Evolutionary conservation across 2,797 vertebrate genomes (phyloP), one percentile per base, ranked within the genome.

Genomic region (Ctenopoma multispine): DNA sequence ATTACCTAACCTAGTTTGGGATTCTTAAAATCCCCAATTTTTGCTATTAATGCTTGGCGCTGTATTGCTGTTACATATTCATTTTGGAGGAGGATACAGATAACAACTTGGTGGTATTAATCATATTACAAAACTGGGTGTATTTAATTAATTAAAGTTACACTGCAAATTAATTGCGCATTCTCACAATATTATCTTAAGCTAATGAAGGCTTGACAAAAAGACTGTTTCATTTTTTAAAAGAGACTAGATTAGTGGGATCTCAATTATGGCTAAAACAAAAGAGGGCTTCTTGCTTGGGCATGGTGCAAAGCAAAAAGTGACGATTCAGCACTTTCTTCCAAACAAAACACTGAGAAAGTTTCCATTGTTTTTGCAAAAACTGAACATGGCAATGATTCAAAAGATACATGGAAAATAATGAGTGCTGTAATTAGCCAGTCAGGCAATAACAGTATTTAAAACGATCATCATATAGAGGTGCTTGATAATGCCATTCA

Each of bases 91-190:
- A 90, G 94, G 94, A 95, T 91, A 86, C 88, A 93, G 96, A 98
- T 97, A 96, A 93, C 87, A 95, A 94, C 86, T 92, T 86, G 88
- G 85, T 80, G 89, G 92, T 94, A 97, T 98, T 97, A 98, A 98
- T 98, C 96, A 96, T 92, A 72, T 89, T 95, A 93, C 95, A 95
- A 93, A 91, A 93, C 88, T 92, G 80, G 85, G 75, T 81, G 84
- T 90, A 90, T 94, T 93, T 93, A 94, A 93, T 94, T 93, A 93
- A 94, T 94, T 93, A 93, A 94, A 92, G 90, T 93, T 91, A 89
- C 80, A 88, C 86, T 84, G 90, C 85, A 91, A 93, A 94, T 95
- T 92, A 94, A 95, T 94, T 95, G 92, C 81, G 90, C 82, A 91
- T 91, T 75, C 90, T 78, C 89, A 93, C 91, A 94, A 94, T 95